Base-by-base conservation (phyloP, 2,797 vertebrate species). In the Anas flavirostris region DNA sequence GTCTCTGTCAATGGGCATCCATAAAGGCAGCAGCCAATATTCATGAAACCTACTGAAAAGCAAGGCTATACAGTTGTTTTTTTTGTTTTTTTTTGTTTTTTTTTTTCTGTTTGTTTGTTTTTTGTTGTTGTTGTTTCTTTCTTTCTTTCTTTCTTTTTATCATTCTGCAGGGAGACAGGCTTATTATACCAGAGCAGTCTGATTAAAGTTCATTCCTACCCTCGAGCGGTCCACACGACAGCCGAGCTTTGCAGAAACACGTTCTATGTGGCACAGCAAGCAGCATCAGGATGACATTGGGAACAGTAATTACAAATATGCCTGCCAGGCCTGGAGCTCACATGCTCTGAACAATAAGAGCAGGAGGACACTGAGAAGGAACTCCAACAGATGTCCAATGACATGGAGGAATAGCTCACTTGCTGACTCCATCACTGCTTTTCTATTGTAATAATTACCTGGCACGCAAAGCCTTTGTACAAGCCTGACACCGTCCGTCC, bases 251-350 rank as follows among this genome's bases (percentile, higher is more conserved):
- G 19, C 0, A 9, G 53, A 79, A 94, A 69, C 84, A 89, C 59
- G 46, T 31, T 76, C 62, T 86, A 66, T 0, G 0, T 2, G 39
- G 55, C 1, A 0, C 17, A 76, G 62, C 84, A 66, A 72, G 29
- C 43, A 31, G 91, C 82, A 93, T 73, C 85, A 69, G 69, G 56
- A 73, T 82, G 84, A 86, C 1, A 1, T 2, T 59, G 77, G 82
- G 73, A 81, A 69, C 59, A 12, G 31, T 78, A 82, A 95, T 93
- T 70, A 82, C 62, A 60, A 88, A 78, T 67, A 60, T 79, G 93
- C 92, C 92, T 91, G 89, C 77, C 64, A 58, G 91, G 91, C 77
- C 59, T 88, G 41, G 29, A 94, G 86, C 55, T 93, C 77, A 62
- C 69, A 48, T 19, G 70, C 63, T 93, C 86, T 17, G 5, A 94